Evolutionary conservation across 2,113 vertebrate genomes (phyloP).

Genomic region (Candoia aspera): DNA sequence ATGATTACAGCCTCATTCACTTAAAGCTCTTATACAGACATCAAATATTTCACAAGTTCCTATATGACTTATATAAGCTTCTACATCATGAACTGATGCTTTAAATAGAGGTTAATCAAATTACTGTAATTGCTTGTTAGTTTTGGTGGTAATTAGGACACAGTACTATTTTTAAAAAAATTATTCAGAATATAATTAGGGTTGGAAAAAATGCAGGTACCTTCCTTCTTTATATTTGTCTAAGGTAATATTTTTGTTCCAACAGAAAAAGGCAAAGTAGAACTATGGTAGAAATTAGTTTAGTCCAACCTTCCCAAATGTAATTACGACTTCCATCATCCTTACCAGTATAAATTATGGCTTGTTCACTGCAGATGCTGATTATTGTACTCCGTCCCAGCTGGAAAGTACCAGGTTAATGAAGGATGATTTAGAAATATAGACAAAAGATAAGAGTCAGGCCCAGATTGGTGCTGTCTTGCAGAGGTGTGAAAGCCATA

Average conservation of each 20-base stretch:
- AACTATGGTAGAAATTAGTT: background rate
- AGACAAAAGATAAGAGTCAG: background rate
- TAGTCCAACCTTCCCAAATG: background rate
- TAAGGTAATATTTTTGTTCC: background rate
- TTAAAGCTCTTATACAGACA: background rate
- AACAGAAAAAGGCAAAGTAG: background rate
- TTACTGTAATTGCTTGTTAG: constrained; percentile 2
- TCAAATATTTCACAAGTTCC: background rate
- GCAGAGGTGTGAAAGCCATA: background rate
- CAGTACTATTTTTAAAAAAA: background rate
- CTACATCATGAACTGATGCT: background rate
- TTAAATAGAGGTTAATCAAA: background rate
- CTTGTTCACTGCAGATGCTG: background rate
- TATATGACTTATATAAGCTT: background rate
- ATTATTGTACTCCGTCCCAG: background rate
- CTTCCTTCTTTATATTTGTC: background rate
- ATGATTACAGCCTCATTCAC: background rate
- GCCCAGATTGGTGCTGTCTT: background rate
- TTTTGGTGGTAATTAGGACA: background rate
- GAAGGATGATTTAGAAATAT: background rate
- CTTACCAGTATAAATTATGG: background rate
- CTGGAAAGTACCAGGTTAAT: too few species aligned
- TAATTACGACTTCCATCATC: background rate
- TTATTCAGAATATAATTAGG: background rate
- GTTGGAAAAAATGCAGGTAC: background rate